Conservation (phyloP, 2,888 invertebrate genomes). For the Dryobota labecula region DNA sequence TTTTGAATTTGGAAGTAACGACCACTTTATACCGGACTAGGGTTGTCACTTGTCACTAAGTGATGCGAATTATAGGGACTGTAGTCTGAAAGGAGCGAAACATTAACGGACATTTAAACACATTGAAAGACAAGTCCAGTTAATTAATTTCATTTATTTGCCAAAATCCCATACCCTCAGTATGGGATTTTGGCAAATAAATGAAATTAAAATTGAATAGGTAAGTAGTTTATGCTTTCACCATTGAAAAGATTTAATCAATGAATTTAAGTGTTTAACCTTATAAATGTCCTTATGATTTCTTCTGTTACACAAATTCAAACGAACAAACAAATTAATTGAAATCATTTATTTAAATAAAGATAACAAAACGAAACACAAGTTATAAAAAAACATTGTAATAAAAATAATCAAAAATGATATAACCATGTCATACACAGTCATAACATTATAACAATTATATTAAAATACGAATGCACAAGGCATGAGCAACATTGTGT, state of each 20-base stretch:
- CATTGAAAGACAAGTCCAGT: slow-evolving; percentile 1
- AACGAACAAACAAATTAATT: slow-evolving; percentile 19
- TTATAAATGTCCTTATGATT: background rate
- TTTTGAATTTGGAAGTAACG: slow-evolving; percentile 44
- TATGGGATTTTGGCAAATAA: background rate
- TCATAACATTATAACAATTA: background rate
- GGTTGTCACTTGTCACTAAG: slow-evolving; percentile 31
- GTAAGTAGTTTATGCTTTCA: background rate
- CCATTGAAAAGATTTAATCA: background rate
- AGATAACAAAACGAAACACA: slow-evolving; percentile 9
- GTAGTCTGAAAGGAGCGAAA: background rate
- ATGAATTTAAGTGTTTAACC: background rate
- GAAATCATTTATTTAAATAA: slow-evolving; percentile 30
- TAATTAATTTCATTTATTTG: no score
- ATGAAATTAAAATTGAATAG: background rate
- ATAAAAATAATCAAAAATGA: background rate
- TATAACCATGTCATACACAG: slow-evolving; percentile 15
- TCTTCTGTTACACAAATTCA: background rate
- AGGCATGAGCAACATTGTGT: slow-evolving; percentile 17
- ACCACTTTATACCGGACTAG: slow-evolving; percentile 33
- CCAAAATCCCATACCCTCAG: no score
- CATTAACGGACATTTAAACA: background rate
- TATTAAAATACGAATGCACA: slow-evolving; percentile 18
- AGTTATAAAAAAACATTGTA: background rate
- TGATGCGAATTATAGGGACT: background rate